Conservation (phyloP, 2,888 invertebrate species). For the Scaptomyza cyrtandrae region DNA sequence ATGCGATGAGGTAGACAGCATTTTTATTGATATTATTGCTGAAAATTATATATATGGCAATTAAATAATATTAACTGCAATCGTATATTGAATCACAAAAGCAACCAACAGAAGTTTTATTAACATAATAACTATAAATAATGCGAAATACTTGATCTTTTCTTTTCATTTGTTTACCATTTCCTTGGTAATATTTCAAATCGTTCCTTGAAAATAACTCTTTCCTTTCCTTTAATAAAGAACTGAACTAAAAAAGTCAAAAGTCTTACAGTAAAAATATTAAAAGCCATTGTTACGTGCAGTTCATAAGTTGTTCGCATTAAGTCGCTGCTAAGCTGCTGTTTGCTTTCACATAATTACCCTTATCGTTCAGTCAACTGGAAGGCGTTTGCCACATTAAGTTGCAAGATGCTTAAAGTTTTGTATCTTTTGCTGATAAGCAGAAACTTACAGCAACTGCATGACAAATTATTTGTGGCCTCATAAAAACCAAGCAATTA, state of each 20-base stretch:
- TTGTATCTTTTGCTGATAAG: constrained; percentile 35
- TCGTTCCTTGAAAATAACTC: not conserved
- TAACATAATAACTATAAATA: not conserved
- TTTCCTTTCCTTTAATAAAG: not conserved
- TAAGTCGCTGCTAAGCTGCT: constrained; percentile 38
- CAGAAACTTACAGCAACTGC: constrained; percentile 39
- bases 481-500: constrained; percentile 64
- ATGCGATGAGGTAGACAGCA: constrained; percentile 4
- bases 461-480: constrained; percentile 56
- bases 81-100: not conserved
- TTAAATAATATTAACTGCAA: not conserved
- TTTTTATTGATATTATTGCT: constrained; percentile 14
- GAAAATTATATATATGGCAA: not conserved
- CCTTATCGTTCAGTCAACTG: constrained; percentile 36
- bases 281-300: not conserved
- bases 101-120: not conserved
- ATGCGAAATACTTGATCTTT: not conserved
- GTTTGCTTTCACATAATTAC: constrained; percentile 37
- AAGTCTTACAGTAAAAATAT: not conserved
- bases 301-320: constrained; percentile 3
- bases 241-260: not conserved
- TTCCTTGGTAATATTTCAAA: too few relatives aligned
- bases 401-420: constrained; percentile 25
- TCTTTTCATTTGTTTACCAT: too few relatives aligned
- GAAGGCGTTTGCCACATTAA: constrained; percentile 29